Evolutionary conservation across 2,888 invertebrate genomes (phyloP), one percentile per base, ranked within the genome.

Genomic region (Melanargia galathea): DNA sequence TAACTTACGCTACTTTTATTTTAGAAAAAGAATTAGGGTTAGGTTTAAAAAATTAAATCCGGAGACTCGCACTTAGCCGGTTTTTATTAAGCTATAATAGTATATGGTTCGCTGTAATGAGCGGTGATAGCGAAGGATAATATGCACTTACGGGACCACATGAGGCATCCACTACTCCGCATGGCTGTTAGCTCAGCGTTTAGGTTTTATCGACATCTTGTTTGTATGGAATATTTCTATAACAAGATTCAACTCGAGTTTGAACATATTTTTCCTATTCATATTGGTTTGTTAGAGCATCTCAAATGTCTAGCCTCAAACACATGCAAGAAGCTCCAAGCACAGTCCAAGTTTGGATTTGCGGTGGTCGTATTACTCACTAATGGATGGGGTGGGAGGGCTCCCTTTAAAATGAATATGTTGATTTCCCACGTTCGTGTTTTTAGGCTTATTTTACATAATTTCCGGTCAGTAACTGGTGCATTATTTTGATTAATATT

Each of bases 401-500:
- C 70, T 76, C 81, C 81, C 82, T 81, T 77, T 78, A 81, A 85
- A 84, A 89, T 87, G 85, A 87, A 87, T 85, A 87, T 87, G 83
- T 84, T 86, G 88, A 88, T 87, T 86, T 83, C 73, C 77, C 77
- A 82, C 81, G 81, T 83, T 79, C 82, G 73, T 81, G 83, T 86
- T 87, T 85, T 86, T 82, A 84, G 82, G 80, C 77, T 77, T 86
- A 81, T 81, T 89, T 88, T 85, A 83, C 87, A 87, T 88, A 87
- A 87, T 86, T 87, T 88, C 81, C 83, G 84, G 84, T 81, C 84
- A 82, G 84, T 80, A 80, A 78, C 84, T 78, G 79, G 79, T 76
- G 78, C 82, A 79, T 84, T 84, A 84, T 78, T 81, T 79, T 81
- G 80, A 82, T 83, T 83, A 60, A 68, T 69, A 68, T 65, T 66